Percentiles rank a stretch among this genome's conserved stretches.
These are phyloP conservation scores for Sander lucioperca DNA, from an alignment of 2,113 vertebrate genomes.

Conservation along the genomic window DNA sequence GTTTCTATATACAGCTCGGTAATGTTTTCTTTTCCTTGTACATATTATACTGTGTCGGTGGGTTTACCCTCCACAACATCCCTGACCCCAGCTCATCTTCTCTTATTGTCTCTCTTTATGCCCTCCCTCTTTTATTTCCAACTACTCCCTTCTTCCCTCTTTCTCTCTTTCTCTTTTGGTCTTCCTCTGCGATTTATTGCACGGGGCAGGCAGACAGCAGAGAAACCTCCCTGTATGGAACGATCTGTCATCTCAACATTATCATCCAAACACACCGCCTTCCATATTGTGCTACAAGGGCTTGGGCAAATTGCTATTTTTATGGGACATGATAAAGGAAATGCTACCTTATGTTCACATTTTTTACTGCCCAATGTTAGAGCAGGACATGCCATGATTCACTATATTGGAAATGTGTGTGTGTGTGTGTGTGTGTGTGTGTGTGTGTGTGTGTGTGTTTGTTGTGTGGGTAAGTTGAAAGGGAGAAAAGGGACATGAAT, in stretches of 20 bases:
- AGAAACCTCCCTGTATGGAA: slow-evolving; percentile 92
- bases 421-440: slow-evolving; percentile 10
- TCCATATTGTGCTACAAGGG: slow-evolving; percentile 95
- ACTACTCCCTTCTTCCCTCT: slow-evolving; percentile 28
- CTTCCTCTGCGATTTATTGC: slow-evolving; percentile 86
- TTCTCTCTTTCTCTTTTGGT: slow-evolving; percentile 56
- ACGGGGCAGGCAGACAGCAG: slow-evolving; percentile 83
- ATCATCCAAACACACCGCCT: slow-evolving; percentile 94
- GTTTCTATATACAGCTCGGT: neutral
- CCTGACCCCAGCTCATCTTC: slow-evolving; percentile 59
- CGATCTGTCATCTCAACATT: slow-evolving; percentile 96
- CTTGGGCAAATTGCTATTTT: slow-evolving; percentile 97
- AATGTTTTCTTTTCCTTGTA: slow-evolving; percentile 20
- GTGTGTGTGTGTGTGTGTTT: slow-evolving; percentile 18
- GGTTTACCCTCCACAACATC: slow-evolving; percentile 44
- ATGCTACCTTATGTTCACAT: slow-evolving; percentile 95
- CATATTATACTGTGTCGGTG: slow-evolving; percentile 1
- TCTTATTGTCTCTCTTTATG: slow-evolving; percentile 32
- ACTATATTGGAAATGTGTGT: slow-evolving; percentile 61
- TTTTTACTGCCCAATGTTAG: slow-evolving; percentile 90
- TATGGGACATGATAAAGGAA: slow-evolving; percentile 97
- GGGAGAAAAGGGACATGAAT: slow-evolving; percentile 30
- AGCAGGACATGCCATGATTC: slow-evolving; percentile 78
- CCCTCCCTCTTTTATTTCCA: slow-evolving; percentile 55
- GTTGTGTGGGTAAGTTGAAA: slow-evolving; percentile 35